phyloP scores from a whole-genome alignment of 1,140 invertebrate species.

The Tribolium madens region DNA sequence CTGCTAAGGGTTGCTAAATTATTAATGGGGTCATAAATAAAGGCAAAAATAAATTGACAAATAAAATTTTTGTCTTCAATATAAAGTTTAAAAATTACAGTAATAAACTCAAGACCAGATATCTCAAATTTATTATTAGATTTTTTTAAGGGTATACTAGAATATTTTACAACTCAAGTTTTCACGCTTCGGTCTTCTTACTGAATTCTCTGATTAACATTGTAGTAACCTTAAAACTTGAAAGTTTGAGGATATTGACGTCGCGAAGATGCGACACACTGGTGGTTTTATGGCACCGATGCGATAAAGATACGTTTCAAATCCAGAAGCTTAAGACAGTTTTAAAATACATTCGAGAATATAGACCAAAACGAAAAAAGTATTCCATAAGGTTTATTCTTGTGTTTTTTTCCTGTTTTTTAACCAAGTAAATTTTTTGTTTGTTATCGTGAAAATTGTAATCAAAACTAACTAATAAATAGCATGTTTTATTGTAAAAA shows the following conservation, averaged over 20 bases:
- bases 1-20: background rate
- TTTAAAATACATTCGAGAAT: background rate
- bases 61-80: background rate
- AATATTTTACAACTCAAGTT: background rate
- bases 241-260: background rate
- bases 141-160: background rate
- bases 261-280: constrained; percentile 1
- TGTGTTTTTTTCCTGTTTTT: background rate
- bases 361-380: constrained; percentile 14
- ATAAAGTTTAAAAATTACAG: too few species aligned
- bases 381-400: background rate
- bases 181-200: background rate
- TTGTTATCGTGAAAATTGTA: too few species aligned
- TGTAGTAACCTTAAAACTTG: background rate
- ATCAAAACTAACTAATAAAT: too few species aligned
- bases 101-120: too few species aligned
- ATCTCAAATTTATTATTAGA: too few species aligned
- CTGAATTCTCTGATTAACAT: background rate
- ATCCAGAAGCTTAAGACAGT: background rate
- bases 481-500: too few species aligned
- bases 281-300: background rate
- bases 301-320: constrained; percentile 11
- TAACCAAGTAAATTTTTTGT: background rate
- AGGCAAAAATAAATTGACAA: background rate
- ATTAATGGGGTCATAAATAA: constrained; percentile 1